Evolutionary conservation across 2,888 invertebrate genomes (phyloP).

Genomic region (Conchocele bisecta): DNA sequence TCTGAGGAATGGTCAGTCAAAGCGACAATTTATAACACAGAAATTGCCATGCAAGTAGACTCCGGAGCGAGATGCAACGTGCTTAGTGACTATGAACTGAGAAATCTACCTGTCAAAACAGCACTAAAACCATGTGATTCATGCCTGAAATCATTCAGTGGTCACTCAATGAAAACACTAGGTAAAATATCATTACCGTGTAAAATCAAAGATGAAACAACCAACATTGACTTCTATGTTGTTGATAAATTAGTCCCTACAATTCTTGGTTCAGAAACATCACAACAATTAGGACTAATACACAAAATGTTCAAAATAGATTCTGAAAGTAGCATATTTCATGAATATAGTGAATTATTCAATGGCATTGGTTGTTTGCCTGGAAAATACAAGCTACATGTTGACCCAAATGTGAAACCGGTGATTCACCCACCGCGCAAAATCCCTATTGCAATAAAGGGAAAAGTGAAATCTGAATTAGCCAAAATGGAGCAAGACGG

Average conservation of each 20-base stretch:
- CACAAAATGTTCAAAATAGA: constrained; percentile 19
- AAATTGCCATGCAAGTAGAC: constrained; percentile 4
- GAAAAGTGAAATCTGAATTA: constrained; percentile 49
- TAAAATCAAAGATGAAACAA: not conserved
- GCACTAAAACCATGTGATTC: not conserved
- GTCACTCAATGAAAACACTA: constrained; percentile 1
- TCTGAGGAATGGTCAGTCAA: not conserved
- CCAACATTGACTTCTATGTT: not conserved
- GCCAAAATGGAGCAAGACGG: constrained; percentile 36
- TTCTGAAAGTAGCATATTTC: not conserved
- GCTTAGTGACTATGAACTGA: not conserved
- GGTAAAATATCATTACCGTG: not conserved
- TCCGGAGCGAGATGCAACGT: constrained; percentile 5
- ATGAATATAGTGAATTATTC: constrained; percentile 33
- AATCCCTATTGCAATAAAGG: constrained; percentile 46
- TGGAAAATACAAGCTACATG: constrained; percentile 18
- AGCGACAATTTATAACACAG: not conserved
- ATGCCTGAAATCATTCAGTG: constrained; percentile 1
- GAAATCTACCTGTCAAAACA: not conserved
- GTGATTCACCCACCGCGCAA: constrained; percentile 50
- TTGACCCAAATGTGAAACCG: constrained; percentile 42
- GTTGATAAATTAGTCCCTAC: not conserved
- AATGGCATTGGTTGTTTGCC: constrained; percentile 45
- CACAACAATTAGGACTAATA: constrained; percentile 23
- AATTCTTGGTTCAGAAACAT: not conserved